Percentiles rank a stretch among this genome's conserved stretches.
Conservation (phyloP, 2,113 vertebrate species). For the Oplegnathus fasciatus region DNA sequence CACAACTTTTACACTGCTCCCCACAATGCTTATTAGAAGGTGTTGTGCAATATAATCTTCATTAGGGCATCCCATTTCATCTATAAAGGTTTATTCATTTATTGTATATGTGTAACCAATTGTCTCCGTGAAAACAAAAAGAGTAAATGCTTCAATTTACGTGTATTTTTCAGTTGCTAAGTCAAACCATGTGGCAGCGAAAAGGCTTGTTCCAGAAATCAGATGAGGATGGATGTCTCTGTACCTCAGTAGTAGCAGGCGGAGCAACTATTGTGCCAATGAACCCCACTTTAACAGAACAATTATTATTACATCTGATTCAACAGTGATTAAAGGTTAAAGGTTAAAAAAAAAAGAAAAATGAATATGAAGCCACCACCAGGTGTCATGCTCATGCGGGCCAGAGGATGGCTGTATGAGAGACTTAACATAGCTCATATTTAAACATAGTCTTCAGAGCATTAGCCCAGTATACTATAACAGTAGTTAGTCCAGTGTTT, state of each 20-base stretch:
- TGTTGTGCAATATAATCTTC: neutral
- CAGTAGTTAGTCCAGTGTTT: too few relatives aligned
- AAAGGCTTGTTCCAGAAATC: neutral
- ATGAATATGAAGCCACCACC: slow-evolving; percentile 2
- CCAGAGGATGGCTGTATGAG: neutral
- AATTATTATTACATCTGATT: neutral
- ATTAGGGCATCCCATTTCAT: neutral
- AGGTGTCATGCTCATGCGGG: slow-evolving; percentile 34
- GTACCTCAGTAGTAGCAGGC: neutral
- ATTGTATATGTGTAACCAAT: neutral
- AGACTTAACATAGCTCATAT: neutral
- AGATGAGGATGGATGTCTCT: neutral
- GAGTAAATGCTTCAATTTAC: neutral
- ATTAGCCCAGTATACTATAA: neutral
- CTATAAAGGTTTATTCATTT: neutral
- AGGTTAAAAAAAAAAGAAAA: neutral
- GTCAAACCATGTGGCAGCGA: neutral
- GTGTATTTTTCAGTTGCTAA: neutral
- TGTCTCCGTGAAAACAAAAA: neutral
- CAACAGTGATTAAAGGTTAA: neutral
- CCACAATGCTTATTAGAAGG: neutral
- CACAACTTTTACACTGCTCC: neutral
- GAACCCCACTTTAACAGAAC: neutral
- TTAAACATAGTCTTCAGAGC: neutral
- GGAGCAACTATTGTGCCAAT: neutral